These are phyloP conservation scores for Botia kubotai DNA, from an alignment of 2,797 vertebrate genomes.

Conservation along the genomic window DNA sequence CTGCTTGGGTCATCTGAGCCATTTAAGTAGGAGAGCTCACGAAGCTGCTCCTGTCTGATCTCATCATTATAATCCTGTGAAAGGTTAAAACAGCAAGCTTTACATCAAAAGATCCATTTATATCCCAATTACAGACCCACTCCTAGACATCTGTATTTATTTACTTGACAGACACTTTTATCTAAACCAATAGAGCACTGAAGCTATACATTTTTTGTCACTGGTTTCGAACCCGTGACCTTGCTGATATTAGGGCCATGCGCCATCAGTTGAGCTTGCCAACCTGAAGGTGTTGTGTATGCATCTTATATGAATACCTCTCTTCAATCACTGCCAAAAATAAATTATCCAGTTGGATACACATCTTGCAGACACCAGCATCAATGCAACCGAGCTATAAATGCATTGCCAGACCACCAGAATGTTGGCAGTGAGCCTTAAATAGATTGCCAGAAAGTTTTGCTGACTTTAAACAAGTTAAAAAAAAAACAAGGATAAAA, in stretches of 20 bases:
- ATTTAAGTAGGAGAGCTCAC: constrained; percentile 94
- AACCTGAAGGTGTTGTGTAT: constrained; percentile 6
- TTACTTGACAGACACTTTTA: not conserved
- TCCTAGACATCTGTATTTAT: not conserved
- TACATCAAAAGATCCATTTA: constrained; percentile 62
- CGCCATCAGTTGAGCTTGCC: not conserved
- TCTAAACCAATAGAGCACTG: not conserved
- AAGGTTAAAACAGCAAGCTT: constrained; percentile 54
- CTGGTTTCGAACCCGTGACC: not conserved
- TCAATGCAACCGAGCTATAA: constrained; percentile 44
- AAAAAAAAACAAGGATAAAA: not conserved
- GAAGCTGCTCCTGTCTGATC: constrained; percentile 97
- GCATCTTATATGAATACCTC: constrained; percentile 16
- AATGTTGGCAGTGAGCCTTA: constrained; percentile 40
- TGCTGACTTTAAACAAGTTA: constrained; percentile 31
- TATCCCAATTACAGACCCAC: constrained; percentile 48
- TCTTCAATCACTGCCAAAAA: constrained; percentile 56
- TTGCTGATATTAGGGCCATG: not conserved
- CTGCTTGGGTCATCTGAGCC: constrained; percentile 91
- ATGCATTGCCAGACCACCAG: constrained; percentile 36
- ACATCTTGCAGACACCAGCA: constrained; percentile 53
- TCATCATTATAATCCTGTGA: constrained; percentile 96
- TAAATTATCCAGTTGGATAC: constrained; percentile 59
- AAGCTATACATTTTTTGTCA: not conserved
- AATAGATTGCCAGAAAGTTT: constrained; percentile 40